These are phyloP conservation scores for Polydrusus pterygomalis DNA, from an alignment of 2,888 invertebrate species.

Conservation along the genomic window DNA sequence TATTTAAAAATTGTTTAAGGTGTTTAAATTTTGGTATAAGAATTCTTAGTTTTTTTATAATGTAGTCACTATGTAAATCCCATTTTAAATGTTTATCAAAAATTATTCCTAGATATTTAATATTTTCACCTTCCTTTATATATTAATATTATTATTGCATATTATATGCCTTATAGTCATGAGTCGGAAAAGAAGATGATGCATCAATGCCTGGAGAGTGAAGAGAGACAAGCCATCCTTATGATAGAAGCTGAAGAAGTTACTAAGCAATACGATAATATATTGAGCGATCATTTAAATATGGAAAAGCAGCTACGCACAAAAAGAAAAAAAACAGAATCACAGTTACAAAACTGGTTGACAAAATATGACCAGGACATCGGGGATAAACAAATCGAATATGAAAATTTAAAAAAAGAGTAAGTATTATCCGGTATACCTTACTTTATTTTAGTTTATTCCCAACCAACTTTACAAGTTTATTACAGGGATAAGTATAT, in stretches of 20 bases:
- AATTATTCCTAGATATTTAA: too few species aligned
- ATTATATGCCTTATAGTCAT: slow-evolving; percentile 43
- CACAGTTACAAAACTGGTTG: slow-evolving; percentile 76
- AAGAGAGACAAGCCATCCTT: slow-evolving; percentile 72
- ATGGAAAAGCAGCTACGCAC: slow-evolving; percentile 75
- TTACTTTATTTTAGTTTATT: too few species aligned
- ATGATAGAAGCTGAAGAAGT: slow-evolving; percentile 73
- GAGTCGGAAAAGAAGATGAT: slow-evolving; percentile 73
- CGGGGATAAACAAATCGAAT: slow-evolving; percentile 75
- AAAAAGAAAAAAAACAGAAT: slow-evolving; percentile 76
- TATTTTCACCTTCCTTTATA: too few species aligned
- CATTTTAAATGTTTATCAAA: too few species aligned
- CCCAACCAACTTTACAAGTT: too few species aligned
- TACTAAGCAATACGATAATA: slow-evolving; percentile 70
- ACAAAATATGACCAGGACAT: slow-evolving; percentile 78
- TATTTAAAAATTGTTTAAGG: too few species aligned
- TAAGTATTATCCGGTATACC: slow-evolving; percentile 55
- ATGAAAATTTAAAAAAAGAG: slow-evolving; percentile 73
- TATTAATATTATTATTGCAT: background rate
- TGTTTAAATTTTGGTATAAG: too few species aligned
- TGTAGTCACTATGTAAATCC: too few species aligned
- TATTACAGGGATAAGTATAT: too few species aligned
- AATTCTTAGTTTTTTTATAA: too few species aligned
- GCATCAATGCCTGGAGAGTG: slow-evolving; percentile 72
- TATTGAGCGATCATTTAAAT: slow-evolving; percentile 72